phyloP scores from a whole-genome alignment of 2,888 invertebrate genomes.

The Troides oblongomaculatus region DNA sequence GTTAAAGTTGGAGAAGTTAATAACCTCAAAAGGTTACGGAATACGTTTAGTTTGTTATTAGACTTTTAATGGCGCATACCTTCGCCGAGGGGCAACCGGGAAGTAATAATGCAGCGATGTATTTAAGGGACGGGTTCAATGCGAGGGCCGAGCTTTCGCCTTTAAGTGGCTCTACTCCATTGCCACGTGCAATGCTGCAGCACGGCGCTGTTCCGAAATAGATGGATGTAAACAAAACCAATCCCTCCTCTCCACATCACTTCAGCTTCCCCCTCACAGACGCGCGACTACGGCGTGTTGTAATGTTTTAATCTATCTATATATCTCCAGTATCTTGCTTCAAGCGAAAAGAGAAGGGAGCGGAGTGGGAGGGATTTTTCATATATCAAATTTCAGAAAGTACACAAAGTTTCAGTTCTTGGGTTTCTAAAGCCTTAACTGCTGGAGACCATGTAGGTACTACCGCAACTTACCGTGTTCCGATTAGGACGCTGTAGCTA shows the following conservation, averaged over 20 bases:
- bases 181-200: constrained; percentile 19
- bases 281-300: constrained; percentile 8
- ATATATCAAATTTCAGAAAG: too few species aligned
- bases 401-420: too few species aligned
- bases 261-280: background rate
- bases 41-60: background rate
- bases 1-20: too few species aligned
- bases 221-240: constrained; percentile 20
- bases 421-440: too few species aligned
- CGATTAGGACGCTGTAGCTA: too few species aligned
- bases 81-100: constrained; percentile 1
- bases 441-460: too few species aligned
- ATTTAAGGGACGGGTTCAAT: constrained; percentile 17
- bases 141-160: constrained; percentile 13
- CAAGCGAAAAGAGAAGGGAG: too few species aligned
- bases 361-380: too few species aligned
- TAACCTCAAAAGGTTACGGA: background rate
- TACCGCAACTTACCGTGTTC: too few species aligned
- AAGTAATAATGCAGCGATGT: constrained; percentile 9
- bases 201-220: constrained; percentile 16
- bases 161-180: constrained; percentile 7
- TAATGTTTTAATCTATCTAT: constrained; percentile 10
- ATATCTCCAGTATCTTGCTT: background rate
- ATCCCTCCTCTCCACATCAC: background rate
- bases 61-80: too few species aligned